Percentiles rank a stretch among this genome's conserved stretches.
Conservation (phyloP, 2,797 vertebrate genomes). For the Eidolon dupreanum region DNA sequence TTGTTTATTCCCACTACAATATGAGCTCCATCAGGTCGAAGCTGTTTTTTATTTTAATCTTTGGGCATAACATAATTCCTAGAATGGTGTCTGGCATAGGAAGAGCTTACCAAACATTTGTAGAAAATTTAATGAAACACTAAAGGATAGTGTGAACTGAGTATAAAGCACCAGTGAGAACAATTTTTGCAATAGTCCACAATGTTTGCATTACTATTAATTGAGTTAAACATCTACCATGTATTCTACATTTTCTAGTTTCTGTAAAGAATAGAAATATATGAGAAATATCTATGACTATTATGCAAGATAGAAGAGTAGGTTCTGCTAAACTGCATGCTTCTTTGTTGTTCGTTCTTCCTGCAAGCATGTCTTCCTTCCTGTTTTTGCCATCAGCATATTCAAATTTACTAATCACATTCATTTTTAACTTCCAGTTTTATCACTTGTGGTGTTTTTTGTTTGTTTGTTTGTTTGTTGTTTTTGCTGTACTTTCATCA, state of each 20-base stretch:
- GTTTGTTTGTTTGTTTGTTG: neutral
- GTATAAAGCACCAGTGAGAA: neutral
- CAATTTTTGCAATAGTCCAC: neutral
- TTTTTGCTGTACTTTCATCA: neutral
- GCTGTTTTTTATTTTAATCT: neutral
- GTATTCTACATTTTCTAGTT: neutral
- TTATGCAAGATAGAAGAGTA: neutral
- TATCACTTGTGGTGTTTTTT: neutral
- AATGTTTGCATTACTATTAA: neutral
- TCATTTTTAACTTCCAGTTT: neutral
- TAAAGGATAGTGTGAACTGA: neutral
- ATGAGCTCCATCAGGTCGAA: neutral
- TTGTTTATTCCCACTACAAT: neutral
- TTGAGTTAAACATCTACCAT: neutral
- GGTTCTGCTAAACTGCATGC: neutral
- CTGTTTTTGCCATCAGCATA: neutral
- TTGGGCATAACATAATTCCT: neutral
- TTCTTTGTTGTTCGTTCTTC: neutral
- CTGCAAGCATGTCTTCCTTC: neutral
- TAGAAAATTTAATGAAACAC: neutral
- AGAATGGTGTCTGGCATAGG: neutral
- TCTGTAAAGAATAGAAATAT: neutral
- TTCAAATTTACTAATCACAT: slow-evolving; percentile 35
- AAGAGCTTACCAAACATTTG: slow-evolving; percentile 23
- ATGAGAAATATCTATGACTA: neutral